phyloP scores from a whole-genome alignment of 2,113 vertebrate genomes.

The Myrmecophaga tridactyla region DNA sequence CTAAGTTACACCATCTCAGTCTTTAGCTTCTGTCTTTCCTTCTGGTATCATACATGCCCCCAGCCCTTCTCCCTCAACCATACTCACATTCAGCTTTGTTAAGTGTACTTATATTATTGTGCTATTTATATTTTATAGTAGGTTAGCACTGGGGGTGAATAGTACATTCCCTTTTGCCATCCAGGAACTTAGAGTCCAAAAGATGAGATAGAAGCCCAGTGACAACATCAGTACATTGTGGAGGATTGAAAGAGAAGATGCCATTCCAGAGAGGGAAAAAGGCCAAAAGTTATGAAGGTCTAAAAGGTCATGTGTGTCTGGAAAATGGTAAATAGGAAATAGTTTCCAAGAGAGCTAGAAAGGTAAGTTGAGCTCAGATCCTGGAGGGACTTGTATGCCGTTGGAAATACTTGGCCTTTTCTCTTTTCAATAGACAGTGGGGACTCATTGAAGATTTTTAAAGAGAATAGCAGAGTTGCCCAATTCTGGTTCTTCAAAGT shows the following conservation, averaged over 20 bases:
- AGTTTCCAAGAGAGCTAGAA: background rate
- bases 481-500: background rate
- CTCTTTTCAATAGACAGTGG: background rate
- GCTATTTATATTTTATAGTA: background rate
- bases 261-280: background rate
- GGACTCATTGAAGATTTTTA: background rate
- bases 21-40: no score
- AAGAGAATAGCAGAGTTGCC: background rate
- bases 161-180: background rate
- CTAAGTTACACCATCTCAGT: no score
- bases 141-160: background rate
- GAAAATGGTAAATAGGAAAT: background rate
- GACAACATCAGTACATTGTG: background rate
- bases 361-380: background rate
- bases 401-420: constrained; percentile 9
- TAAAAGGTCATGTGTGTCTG: background rate
- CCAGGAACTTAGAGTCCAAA: background rate
- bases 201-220: background rate
- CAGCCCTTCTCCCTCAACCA: no score
- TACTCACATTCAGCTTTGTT: no score
- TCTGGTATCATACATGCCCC: no score
- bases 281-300: no score
- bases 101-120: no score
- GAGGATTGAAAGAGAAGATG: background rate
- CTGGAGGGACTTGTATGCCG: background rate